phyloP scores from a whole-genome alignment of 2,113 vertebrate genomes.

The Noturus placidus region DNA sequence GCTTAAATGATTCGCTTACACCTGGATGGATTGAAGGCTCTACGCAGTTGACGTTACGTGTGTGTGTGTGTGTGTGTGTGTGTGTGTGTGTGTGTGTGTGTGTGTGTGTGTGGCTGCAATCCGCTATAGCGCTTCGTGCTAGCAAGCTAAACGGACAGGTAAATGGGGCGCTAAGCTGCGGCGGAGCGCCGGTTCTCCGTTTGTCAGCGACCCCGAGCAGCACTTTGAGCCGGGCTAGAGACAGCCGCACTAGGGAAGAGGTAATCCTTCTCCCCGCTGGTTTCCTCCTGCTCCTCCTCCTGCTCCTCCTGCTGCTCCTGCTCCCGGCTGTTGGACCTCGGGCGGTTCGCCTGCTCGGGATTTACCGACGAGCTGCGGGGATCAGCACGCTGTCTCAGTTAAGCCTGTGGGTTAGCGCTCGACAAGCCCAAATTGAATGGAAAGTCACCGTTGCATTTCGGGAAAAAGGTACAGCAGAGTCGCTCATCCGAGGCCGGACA shows the following conservation, averaged over 20 bases:
- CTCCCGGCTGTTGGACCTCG: slow-evolving; percentile 36
- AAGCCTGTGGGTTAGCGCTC: background rate
- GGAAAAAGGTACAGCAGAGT: background rate
- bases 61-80: no score
- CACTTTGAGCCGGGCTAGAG: background rate
- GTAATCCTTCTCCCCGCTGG: background rate
- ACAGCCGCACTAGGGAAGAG: background rate
- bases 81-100: no score
- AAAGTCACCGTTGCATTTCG: slow-evolving; percentile 3
- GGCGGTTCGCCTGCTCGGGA: slow-evolving; percentile 48
- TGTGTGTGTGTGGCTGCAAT: background rate
- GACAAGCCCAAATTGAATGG: slow-evolving; percentile 11
- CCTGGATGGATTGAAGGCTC: background rate
- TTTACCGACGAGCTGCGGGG: background rate
- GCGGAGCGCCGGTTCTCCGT: slow-evolving; percentile 13
- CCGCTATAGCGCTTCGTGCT: background rate
- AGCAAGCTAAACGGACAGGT: background rate
- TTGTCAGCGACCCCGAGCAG: background rate
- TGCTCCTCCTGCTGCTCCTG: background rate
- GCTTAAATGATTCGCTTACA: background rate
- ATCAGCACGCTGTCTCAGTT: background rate
- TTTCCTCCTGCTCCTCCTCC: slow-evolving; percentile 4
- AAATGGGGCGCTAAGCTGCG: background rate
- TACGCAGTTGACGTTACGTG: background rate
- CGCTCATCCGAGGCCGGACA: background rate